Conservation (phyloP, 2,113 vertebrate species). For the Cyanistes caeruleus region DNA sequence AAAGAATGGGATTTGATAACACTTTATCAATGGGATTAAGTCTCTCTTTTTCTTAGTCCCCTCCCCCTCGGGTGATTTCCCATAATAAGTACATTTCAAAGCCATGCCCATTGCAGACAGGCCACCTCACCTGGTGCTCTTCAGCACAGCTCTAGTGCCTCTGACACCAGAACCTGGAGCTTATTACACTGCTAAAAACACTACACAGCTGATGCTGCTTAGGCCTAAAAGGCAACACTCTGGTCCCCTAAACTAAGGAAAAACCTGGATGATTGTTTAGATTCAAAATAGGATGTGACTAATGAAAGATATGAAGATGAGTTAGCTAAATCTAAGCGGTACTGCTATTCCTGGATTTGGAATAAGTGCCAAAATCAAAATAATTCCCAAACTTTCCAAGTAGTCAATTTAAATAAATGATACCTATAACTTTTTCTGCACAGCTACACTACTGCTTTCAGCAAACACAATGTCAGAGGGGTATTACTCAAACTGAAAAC, state of each 20-base stretch:
- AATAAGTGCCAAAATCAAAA: neutral
- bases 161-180: neutral
- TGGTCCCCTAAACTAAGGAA: neutral
- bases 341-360: neutral
- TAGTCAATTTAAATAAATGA: neutral
- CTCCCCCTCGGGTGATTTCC: neutral
- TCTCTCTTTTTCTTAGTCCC: neutral
- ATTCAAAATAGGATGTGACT: neutral
- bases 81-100: neutral
- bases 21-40: neutral
- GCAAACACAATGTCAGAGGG: neutral
- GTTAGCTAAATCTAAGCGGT: neutral
- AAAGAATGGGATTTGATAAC: constrained; percentile 5
- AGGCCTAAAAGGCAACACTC: neutral
- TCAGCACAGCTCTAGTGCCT: neutral
- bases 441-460: neutral
- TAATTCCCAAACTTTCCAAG: neutral
- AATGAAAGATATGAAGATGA: neutral
- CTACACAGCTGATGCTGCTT: neutral
- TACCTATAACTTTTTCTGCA: neutral
- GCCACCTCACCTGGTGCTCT: neutral
- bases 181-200: fast-evolving
- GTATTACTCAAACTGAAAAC: neutral
- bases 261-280: neutral
- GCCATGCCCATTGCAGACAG: neutral